phyloP scores from a whole-genome alignment of 2,113 vertebrate genomes.

The Morphnarchus princeps region DNA sequence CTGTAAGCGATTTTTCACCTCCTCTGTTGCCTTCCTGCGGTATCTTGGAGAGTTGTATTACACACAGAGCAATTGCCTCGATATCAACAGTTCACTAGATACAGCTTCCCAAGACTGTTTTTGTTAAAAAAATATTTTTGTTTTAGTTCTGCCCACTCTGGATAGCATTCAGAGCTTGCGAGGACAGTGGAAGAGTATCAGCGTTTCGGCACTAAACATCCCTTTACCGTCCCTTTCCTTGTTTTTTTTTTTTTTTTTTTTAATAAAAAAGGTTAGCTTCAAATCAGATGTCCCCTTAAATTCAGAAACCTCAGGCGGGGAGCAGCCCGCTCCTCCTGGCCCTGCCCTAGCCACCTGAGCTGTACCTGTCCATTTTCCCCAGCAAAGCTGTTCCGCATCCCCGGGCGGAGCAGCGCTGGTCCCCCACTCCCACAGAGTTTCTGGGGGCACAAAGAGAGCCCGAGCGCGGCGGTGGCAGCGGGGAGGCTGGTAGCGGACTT shows the following conservation, averaged over 20 bases:
- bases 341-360: neutral
- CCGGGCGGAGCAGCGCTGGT: neutral
- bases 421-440: neutral
- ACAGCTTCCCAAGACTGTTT: neutral
- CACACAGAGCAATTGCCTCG: neutral
- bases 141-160: neutral
- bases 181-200: neutral
- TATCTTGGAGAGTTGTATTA: neutral
- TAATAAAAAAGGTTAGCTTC: neutral
- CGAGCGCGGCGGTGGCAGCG: neutral
- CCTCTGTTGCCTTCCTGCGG: neutral
- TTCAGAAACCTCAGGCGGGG: neutral
- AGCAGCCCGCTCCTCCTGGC: neutral
- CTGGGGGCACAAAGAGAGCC: neutral
- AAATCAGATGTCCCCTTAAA: neutral
- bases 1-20: neutral
- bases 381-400: accelerated
- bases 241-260: no score
- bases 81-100: neutral
- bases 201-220: neutral
- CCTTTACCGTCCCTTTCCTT: neutral
- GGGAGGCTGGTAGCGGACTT: conserved; percentile 73
- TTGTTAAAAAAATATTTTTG: neutral
- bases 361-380: neutral
- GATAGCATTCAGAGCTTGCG: neutral